Evolutionary conservation across 2,888 invertebrate genomes (phyloP).

Genomic region (Archips xylosteana): DNA sequence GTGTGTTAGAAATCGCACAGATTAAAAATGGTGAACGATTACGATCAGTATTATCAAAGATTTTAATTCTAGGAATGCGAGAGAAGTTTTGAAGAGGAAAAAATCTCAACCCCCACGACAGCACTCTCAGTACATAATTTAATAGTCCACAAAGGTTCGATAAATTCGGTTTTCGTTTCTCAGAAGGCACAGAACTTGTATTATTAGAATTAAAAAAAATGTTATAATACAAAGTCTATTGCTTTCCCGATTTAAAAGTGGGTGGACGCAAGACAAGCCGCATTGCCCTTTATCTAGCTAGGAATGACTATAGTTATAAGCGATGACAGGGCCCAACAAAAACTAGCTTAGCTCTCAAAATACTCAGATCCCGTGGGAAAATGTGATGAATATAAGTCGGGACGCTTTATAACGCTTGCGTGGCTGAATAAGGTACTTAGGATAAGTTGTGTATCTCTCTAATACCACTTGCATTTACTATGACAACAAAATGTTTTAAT

Average conservation of each 20-base stretch:
- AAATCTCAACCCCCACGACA: background rate
- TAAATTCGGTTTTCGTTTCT: background rate
- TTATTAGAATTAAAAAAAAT: background rate
- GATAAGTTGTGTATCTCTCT: constrained; percentile 74
- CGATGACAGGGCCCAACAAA: constrained; percentile 57
- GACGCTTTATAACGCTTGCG: constrained; percentile 78
- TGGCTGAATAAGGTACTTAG: constrained; percentile 73
- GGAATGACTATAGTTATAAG: constrained; percentile 38
- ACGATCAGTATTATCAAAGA: constrained; percentile 7
- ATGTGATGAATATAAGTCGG: constrained; percentile 65
- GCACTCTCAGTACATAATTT: background rate
- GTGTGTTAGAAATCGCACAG: background rate
- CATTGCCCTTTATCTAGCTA: background rate
- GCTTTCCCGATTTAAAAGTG: background rate
- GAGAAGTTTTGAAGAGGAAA: background rate
- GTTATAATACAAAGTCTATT: background rate
- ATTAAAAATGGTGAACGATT: background rate
- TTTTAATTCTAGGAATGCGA: background rate
- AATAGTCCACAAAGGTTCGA: background rate
- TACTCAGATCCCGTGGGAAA: constrained; percentile 63
- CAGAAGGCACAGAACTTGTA: background rate
- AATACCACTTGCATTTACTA: constrained; percentile 33
- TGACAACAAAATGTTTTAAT: background rate
- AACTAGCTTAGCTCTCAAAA: constrained; percentile 68
- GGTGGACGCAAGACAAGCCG: background rate